These are phyloP conservation scores for Scartelaos histophorus DNA, from an alignment of 2,113 vertebrate genomes.

Conservation along the genomic window DNA sequence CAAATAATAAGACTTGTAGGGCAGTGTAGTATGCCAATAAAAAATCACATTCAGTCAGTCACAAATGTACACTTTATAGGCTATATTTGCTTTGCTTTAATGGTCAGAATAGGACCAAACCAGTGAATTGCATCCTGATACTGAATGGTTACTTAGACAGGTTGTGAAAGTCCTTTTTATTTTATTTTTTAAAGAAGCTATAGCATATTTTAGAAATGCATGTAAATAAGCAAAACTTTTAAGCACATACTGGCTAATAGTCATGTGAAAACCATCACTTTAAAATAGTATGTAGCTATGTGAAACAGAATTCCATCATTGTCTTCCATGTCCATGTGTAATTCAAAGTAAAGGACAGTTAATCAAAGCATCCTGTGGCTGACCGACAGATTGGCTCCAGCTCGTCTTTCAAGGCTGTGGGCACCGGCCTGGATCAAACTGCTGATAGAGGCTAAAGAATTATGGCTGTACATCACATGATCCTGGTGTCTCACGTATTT, in stretches of 20 bases:
- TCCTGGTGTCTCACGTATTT: constrained; percentile 7
- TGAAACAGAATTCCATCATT: background rate
- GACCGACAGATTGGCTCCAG: constrained; percentile 28
- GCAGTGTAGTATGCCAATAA: background rate
- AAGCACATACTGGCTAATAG: no score
- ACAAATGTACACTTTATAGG: background rate
- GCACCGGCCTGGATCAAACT: constrained; percentile 47
- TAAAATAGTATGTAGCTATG: background rate
- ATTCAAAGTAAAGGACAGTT: constrained; percentile 48
- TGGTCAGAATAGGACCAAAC: background rate
- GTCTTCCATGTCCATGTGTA: background rate
- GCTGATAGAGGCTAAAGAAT: constrained; percentile 40
- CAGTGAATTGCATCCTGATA: no score
- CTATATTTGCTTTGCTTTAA: background rate
- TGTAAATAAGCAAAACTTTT: no score
- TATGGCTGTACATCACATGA: constrained; percentile 50
- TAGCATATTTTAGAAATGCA: no score
- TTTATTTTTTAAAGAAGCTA: no score
- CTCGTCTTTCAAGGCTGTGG: constrained; percentile 35
- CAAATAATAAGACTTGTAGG: background rate
- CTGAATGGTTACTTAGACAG: no score
- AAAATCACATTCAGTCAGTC: background rate
- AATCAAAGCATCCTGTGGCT: constrained; percentile 60
- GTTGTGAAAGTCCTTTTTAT: no score
- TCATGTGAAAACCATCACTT: background rate